Conservation (phyloP, 2,113 vertebrate genomes). For the Menidia beryllina region DNA sequence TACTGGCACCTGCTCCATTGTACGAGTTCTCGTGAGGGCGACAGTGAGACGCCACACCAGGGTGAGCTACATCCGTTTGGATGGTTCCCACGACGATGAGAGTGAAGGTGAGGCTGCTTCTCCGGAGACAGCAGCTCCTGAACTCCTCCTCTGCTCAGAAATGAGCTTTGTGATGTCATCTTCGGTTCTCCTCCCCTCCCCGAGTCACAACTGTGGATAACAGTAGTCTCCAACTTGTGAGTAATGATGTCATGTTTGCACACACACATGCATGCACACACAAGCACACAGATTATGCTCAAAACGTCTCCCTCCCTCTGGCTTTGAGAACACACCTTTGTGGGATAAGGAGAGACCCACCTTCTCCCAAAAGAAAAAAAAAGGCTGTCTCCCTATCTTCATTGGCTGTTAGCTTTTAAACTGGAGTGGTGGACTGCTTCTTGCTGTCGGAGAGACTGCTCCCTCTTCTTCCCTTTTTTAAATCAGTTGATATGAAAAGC, state of each 20-base stretch:
- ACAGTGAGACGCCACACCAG: conserved; percentile 82
- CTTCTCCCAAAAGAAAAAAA: conserved; percentile 58
- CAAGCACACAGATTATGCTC: conserved; percentile 55
- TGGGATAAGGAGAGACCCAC: conserved; percentile 57
- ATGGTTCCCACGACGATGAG: conserved; percentile 72
- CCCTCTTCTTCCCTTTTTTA: conserved; percentile 76
- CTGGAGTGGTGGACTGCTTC: conserved; percentile 69
- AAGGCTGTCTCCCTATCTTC: conserved; percentile 57
- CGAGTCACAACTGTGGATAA: conserved; percentile 81
- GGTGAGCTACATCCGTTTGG: conserved; percentile 76
- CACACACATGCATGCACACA: conserved; percentile 58
- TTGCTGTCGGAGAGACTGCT: conserved; percentile 60
- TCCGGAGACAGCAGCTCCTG: conserved; percentile 60
- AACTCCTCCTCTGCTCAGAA: conserved; percentile 83
- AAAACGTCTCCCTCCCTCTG: conserved; percentile 82
- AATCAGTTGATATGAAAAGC: conserved; percentile 77
- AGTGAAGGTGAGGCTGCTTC: conserved; percentile 69
- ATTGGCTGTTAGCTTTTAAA: conserved; percentile 69
- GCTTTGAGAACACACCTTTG: conserved; percentile 67
- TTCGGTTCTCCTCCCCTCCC: conserved; percentile 82
- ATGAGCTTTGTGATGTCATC: conserved; percentile 86
- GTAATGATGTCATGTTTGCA: conserved; percentile 88
- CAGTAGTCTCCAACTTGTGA: conserved; percentile 81
- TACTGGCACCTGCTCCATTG: conserved; percentile 66
- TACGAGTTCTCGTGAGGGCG: conserved; percentile 80